Evolutionary conservation across 2,888 invertebrate genomes (phyloP), one percentile per base, ranked within the genome.

Genomic region (Andrena chrysosceles): DNA sequence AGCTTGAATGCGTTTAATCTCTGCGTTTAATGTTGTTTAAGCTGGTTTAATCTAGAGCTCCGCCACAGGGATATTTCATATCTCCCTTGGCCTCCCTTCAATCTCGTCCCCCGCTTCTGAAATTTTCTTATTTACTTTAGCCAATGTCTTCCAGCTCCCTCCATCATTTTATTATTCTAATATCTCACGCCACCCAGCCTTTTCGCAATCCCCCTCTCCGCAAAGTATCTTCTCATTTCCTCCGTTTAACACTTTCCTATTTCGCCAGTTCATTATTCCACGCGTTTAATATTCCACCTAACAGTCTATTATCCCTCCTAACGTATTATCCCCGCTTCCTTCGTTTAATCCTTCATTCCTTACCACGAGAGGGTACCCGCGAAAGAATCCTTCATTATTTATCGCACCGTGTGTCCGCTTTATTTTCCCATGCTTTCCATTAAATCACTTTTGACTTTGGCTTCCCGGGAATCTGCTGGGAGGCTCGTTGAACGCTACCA

Each of bases 161-260:
- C 48, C 48, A 20, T 72, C 63, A 33, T 33, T 64, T 56, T 64
- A 77, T 77, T 77, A 72, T 59, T 26, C 54, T 23, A 56, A 63
- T 72, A 56, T 64, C 23, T 77, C 42, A 29, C 68, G n/a, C 7
- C 42, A n/a, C n/a, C n/a, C n/a, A 23, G 4, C 26, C 42, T 59
- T 66, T 73, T 59, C 64, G 29, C 48, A 35, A 59, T 16, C 33
- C 49, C 35, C 48, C 49, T 13, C 20, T 29, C 23, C 31, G n/a
- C 13, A 35, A 31, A 67, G 29, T 62, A 29, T 62, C 74, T 75
- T 62, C 74, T 74, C 75, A 68, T 78, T 74, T 68, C 35, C 52
- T 48, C 23, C 54, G 62, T 60, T 75, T 63, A 54, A 48, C 62
- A 35, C 23, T 60, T 31, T 52, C 35, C 59, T 35, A 31, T 23